A percentile compares a stretch with the other conserved stretches of the same genome.
phyloP scores from a whole-genome alignment of 2,797 vertebrate genomes.

The Gobio occitaniae region DNA sequence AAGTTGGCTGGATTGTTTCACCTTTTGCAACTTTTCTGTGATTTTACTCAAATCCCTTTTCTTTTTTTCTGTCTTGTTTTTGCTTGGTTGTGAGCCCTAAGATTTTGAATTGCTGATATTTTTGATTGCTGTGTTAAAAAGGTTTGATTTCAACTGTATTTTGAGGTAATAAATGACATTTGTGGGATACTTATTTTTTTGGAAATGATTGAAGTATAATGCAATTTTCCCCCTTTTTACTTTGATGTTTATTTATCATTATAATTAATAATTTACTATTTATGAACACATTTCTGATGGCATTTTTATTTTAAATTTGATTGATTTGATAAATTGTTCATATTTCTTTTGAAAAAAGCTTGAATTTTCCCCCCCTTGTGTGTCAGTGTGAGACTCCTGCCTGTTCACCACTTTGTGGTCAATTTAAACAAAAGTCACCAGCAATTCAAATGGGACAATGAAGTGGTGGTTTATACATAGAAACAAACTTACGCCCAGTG shows the following conservation, averaged over 20 bases:
- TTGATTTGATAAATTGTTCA: background rate
- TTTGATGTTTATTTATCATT: background rate
- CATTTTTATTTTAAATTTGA: background rate
- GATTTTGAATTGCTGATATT: constrained; percentile 5
- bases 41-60: background rate
- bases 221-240: background rate
- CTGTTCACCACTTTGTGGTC: background rate
- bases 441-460: background rate
- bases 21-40: constrained; percentile 34
- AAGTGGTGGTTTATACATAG: constrained; percentile 3
- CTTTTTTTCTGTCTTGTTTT: background rate
- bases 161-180: background rate
- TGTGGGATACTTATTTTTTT: background rate
- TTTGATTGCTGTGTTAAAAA: constrained; percentile 20
- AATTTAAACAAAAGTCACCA: constrained; percentile 17
- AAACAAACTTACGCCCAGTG: background rate
- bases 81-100: background rate
- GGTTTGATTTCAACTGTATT: background rate
- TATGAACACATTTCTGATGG: background rate
- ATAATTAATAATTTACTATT: background rate
- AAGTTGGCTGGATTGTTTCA: too few relatives aligned
- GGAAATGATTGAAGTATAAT: constrained; percentile 5
- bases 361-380: background rate
- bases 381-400: background rate
- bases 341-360: background rate